Base-by-base conservation (phyloP, 2,797 vertebrate genomes). In the Threskiornis aethiopicus region DNA sequence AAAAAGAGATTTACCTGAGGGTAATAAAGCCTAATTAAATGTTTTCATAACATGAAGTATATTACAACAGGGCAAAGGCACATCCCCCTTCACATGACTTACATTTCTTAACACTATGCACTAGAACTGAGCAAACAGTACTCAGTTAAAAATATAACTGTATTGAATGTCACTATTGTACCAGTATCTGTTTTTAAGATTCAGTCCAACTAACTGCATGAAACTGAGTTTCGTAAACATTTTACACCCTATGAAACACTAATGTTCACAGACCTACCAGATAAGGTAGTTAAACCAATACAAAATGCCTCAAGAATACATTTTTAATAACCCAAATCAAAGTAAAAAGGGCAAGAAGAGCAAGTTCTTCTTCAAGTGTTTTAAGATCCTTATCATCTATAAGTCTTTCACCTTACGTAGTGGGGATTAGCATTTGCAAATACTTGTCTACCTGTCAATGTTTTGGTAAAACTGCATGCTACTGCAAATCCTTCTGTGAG, bases 331-430 rank as follows among this genome's bases (percentile, higher is more conserved):
- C 18, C 6, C 58, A 67, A 81, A 75, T 26, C 9, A 71, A 89
- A 84, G 16, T 35, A 39, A 44, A 62, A 7, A 17, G 7, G 26
- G 13, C 24, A 73, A 73, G 47, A 75, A 14, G 8, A 69, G 13
- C 6, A 46, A 57, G 59, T 28, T 7, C 35, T 79, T 59, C 52
- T 64, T 39, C 37, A 39, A 39, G 10, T 25, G 24, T 33, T 76
- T 64, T 18, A 15, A 55, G 47, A 67, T 3, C 4, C 4, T 52
- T 49, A 1, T 4, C 7, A 28, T 6, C 39, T n/a, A 0, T 4
- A 41, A 4, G 4, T 35, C 47, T 51, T 51, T 42, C 17, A 13
- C 13, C 13, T 16, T 2, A 28, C 1, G 0, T 0, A 35, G 35
- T 0, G 2, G 28, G 25, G 18, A 77, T 33, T 2, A 42, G 22